Evolutionary conservation across 2,888 invertebrate genomes (phyloP).

Genomic region (Alitta virens): DNA sequence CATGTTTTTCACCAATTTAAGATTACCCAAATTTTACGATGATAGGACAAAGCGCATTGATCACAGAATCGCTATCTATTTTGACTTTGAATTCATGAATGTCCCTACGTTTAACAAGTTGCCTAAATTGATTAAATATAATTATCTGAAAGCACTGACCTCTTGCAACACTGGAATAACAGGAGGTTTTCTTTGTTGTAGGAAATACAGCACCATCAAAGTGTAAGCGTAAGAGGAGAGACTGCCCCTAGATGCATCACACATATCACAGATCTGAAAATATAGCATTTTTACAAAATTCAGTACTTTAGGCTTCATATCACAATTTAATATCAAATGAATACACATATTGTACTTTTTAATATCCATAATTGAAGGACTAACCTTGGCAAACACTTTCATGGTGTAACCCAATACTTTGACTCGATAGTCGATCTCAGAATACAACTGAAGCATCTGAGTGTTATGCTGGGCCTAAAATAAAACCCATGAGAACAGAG

Average conservation of each 20-base stretch:
- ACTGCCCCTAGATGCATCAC: slow-evolving; percentile 65
- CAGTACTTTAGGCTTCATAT: too few species aligned
- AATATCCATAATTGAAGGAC: slow-evolving; percentile 10
- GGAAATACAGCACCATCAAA: slow-evolving; percentile 63
- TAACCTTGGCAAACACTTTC: slow-evolving; percentile 63
- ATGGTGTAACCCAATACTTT: slow-evolving; percentile 59
- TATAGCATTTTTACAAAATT: not conserved
- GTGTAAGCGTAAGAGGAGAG: slow-evolving; percentile 66
- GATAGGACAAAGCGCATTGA: too few species aligned
- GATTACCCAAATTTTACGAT: too few species aligned
- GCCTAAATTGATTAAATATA: not conserved
- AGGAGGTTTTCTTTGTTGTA: slow-evolving; percentile 62
- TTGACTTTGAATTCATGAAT: too few species aligned
- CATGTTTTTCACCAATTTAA: too few species aligned
- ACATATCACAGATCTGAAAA: slow-evolving; percentile 60
- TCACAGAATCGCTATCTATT: too few species aligned
- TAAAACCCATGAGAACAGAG: not conserved
- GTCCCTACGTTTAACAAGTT: too few species aligned
- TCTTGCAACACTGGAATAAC: slow-evolving; percentile 65
- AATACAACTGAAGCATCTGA: slow-evolving; percentile 60
- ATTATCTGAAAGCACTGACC: slow-evolving; percentile 44
- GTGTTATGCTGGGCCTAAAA: slow-evolving; percentile 62
- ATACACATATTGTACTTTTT: too few species aligned
- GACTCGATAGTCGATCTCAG: slow-evolving; percentile 61
- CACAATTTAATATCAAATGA: too few species aligned